A percentile compares a stretch with the other conserved stretches of the same genome.
phyloP scores from a whole-genome alignment of 2,888 invertebrate genomes.

The Stegana nigrithorax region DNA sequence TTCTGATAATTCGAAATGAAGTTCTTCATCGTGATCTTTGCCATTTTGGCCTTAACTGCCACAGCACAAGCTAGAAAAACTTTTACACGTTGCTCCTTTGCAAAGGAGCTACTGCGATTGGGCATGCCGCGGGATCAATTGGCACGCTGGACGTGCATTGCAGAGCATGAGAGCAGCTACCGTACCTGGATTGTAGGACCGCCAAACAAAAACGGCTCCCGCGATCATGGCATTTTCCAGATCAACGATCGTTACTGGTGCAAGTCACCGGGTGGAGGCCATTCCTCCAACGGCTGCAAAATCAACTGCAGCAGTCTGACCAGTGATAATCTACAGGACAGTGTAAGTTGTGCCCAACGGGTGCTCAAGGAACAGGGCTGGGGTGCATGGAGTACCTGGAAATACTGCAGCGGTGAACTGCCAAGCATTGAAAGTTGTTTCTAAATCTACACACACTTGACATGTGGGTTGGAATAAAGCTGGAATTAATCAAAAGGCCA shows the following conservation, averaged over 20 bases:
- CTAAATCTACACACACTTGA: too few species aligned
- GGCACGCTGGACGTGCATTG: constrained; percentile 53
- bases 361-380: constrained; percentile 47
- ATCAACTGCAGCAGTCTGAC: constrained; percentile 42
- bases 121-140: too few species aligned
- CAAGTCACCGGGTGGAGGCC: too few species aligned
- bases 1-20: constrained; percentile 19
- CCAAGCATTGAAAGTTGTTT: constrained; percentile 38
- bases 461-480: too few species aligned
- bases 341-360: constrained; percentile 44
- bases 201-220: constrained; percentile 69
- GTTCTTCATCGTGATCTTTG: constrained; percentile 25
- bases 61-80: too few species aligned
- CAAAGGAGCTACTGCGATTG: too few species aligned
- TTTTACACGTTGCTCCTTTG: too few species aligned
- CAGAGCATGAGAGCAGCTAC: constrained; percentile 47
- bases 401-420: constrained; percentile 36
- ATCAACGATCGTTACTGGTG: too few species aligned
- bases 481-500: too few species aligned
- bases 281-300: constrained; percentile 45
- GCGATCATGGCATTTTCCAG: constrained; percentile 66
- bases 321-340: constrained; percentile 40
- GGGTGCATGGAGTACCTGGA: constrained; percentile 46
- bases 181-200: too few species aligned
- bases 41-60: constrained; percentile 23